Percentiles rank a stretch among this genome's conserved stretches.
phyloP scores from a whole-genome alignment of 2,113 vertebrate genomes.

The Trinectes maculatus region DNA sequence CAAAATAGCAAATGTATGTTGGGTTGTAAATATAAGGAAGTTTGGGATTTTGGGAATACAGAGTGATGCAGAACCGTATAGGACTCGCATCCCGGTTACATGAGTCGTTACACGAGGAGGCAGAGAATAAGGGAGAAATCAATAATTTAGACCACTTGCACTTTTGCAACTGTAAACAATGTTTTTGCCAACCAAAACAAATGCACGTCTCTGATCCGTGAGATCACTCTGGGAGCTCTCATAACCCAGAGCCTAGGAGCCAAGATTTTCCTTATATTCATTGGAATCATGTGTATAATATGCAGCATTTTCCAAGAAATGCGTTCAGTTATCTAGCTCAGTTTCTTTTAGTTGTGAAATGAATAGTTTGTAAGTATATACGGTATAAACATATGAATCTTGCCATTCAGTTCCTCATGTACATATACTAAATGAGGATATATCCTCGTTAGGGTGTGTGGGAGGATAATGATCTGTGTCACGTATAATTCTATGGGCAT shows the following conservation, averaged over 20 bases:
- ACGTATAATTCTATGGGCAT: constrained; percentile 43
- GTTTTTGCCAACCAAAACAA: neutral
- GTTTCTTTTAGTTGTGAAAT: neutral
- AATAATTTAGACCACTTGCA: neutral
- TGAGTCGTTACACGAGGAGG: neutral
- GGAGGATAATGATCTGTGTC: constrained; percentile 42
- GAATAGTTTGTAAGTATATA: too few species aligned
- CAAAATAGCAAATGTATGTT: neutral
- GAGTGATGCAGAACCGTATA: neutral
- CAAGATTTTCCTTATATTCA: neutral
- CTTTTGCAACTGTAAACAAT: constrained; percentile 1
- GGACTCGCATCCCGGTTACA: neutral
- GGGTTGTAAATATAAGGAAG: neutral
- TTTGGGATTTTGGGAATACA: neutral
- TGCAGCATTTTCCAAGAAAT: neutral
- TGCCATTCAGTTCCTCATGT: neutral
- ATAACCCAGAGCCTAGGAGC: neutral
- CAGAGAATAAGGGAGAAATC: neutral
- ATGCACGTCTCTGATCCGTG: neutral
- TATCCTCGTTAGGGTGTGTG: constrained; percentile 33
- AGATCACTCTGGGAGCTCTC: neutral
- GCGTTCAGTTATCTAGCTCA: neutral
- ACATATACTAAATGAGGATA: constrained; percentile 19
- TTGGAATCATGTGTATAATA: neutral
- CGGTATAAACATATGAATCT: constrained; percentile 3